phyloP scores from a whole-genome alignment of 2,113 vertebrate genomes.

The Hymenochirus boettgeri region DNA sequence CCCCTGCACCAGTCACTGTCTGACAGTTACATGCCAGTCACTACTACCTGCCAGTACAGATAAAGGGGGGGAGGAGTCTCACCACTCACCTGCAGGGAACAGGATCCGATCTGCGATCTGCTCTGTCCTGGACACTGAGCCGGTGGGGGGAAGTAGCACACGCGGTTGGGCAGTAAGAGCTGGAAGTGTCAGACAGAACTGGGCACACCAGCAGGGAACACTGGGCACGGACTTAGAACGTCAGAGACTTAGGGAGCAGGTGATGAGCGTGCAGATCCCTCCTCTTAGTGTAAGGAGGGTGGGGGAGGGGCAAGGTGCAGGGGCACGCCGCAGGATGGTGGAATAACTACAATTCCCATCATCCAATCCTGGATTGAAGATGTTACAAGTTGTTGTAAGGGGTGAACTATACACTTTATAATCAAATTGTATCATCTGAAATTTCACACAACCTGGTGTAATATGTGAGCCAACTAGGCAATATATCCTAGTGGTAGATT shows the following conservation, averaged over 20 bases:
- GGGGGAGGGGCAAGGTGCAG: not conserved
- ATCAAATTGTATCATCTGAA: too few relatives aligned
- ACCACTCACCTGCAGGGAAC: slow-evolving; percentile 24
- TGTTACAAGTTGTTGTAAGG: too few relatives aligned
- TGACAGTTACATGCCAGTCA: not conserved
- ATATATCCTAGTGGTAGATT: too few relatives aligned
- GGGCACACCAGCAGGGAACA: slow-evolving; percentile 6
- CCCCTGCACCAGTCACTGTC: too few relatives aligned
- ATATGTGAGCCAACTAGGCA: too few relatives aligned
- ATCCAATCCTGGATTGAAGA: too few relatives aligned
- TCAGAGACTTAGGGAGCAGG: slow-evolving; percentile 28
- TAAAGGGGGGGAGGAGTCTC: not conserved
- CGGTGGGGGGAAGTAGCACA: slow-evolving; percentile 8
- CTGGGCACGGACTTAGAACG: slow-evolving; percentile 43
- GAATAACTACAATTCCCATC: too few relatives aligned
- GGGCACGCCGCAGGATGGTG: not conserved
- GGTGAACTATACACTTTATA: too few relatives aligned
- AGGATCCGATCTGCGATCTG: not conserved
- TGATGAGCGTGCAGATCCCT: slow-evolving; percentile 44
- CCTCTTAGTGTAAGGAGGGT: slow-evolving; percentile 34
- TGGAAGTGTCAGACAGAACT: not conserved
- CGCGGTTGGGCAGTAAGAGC: not conserved
- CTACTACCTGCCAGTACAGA: not conserved
- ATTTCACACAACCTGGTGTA: too few relatives aligned
- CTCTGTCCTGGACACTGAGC: not conserved